These are phyloP conservation scores for Ctenosaura bakeri DNA, from an alignment of 2,797 vertebrate genomes.

Conservation along the genomic window DNA sequence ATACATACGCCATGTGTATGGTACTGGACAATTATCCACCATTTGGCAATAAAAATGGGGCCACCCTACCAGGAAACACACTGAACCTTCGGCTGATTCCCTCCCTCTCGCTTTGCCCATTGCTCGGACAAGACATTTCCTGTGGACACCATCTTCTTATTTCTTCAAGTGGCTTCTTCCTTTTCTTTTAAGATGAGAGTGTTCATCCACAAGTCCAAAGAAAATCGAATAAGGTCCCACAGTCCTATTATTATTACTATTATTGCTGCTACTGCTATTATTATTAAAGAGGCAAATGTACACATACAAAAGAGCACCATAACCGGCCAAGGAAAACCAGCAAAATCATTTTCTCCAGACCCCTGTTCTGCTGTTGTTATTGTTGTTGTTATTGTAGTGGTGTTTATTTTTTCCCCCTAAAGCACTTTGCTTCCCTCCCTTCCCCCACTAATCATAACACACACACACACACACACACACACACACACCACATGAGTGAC, in stretches of 20 bases:
- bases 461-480: neutral
- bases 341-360: neutral
- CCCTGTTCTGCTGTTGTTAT: neutral
- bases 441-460: neutral
- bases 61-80: slow-evolving; percentile 3
- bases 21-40: slow-evolving; percentile 6
- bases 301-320: slow-evolving; percentile 44
- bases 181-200: slow-evolving; percentile 33
- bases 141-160: slow-evolving; percentile 5
- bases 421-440: too few relatives aligned
- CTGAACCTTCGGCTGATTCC: slow-evolving; percentile 31
- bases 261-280: neutral
- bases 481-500: neutral
- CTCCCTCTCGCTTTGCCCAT: neutral
- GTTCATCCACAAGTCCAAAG: slow-evolving; percentile 25
- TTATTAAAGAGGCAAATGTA: slow-evolving; percentile 7
- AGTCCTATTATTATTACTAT: slow-evolving; percentile 40
- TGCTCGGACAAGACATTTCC: slow-evolving; percentile 19
- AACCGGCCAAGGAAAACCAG: slow-evolving; percentile 36
- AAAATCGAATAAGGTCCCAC: slow-evolving; percentile 28
- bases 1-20: neutral
- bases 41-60: neutral
- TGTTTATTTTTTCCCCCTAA: too few relatives aligned
- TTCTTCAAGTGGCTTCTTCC: slow-evolving; percentile 30
- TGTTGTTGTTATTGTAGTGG: neutral